phyloP scores from a whole-genome alignment of 2,113 vertebrate genomes.

The Aptenodytes forsteri region DNA sequence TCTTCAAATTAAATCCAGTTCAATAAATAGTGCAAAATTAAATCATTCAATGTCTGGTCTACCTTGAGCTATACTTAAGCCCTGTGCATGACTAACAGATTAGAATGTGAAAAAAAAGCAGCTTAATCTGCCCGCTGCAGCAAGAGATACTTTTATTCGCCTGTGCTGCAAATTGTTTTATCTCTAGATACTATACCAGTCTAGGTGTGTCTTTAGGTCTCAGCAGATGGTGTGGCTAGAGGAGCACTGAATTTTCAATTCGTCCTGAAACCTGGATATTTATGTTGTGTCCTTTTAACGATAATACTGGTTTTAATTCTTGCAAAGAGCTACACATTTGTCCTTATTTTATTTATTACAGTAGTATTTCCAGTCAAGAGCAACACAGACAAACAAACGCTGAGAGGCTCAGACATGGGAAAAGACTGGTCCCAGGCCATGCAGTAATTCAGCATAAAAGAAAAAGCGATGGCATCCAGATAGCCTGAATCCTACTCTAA shows the following conservation, averaged over 20 bases:
- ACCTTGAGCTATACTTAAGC: conserved; percentile 48
- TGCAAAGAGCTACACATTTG: background rate
- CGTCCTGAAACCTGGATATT: background rate
- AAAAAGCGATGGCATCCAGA: background rate
- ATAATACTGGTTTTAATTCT: background rate
- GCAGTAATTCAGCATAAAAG: background rate
- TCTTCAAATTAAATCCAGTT: conserved; percentile 47
- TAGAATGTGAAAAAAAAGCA: background rate
- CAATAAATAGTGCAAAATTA: conserved; percentile 47
- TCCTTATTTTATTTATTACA: background rate
- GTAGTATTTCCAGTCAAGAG: background rate
- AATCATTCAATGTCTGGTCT: conserved; percentile 26
- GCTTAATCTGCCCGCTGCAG: conserved; percentile 33
- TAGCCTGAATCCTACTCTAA: background rate
- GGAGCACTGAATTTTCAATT: background rate
- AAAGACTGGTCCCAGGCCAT: background rate
- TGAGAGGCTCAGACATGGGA: background rate
- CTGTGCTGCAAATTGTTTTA: conserved; percentile 11
- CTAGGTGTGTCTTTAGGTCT: background rate
- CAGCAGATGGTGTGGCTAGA: conserved; percentile 4
- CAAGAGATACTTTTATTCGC: conserved; percentile 13
- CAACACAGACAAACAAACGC: background rate
- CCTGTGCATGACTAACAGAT: conserved; percentile 55
- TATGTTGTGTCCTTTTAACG: background rate
- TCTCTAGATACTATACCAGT: background rate